Evolutionary conservation across 2,113 vertebrate species (phyloP).

Genomic region (Eurypyga helias): DNA sequence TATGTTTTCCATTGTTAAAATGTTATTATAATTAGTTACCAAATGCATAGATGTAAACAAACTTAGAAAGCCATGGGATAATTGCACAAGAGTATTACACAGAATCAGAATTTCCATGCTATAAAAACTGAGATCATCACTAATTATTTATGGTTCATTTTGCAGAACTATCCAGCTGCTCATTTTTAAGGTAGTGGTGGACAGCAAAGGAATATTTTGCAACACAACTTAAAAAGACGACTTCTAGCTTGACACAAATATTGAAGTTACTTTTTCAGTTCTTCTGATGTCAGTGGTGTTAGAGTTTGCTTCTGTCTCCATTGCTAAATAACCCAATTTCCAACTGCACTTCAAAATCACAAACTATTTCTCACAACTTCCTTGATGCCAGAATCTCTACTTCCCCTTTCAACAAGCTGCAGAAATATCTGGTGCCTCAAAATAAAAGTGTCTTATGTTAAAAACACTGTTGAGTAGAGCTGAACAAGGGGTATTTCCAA

Average conservation of each 20-base stretch:
- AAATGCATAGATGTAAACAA: neutral
- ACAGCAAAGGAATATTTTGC: neutral
- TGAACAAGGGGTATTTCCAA: neutral
- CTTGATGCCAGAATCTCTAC: neutral
- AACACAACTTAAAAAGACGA: neutral
- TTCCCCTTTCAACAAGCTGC: neutral
- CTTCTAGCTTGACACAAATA: neutral
- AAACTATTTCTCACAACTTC: neutral
- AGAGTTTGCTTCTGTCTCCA: neutral
- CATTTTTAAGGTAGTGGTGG: neutral
- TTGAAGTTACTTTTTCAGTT: neutral
- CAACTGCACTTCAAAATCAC: neutral
- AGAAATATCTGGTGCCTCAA: neutral
- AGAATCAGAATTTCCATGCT: neutral
- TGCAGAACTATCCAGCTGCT: neutral
- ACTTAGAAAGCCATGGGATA: neutral
- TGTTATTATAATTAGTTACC: neutral
- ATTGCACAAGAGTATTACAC: neutral
- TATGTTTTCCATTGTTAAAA: neutral
- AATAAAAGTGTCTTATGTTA: neutral
- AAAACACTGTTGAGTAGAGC: neutral
- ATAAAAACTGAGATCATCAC: neutral
- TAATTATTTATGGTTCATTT: neutral
- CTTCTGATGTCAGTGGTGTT: neutral
- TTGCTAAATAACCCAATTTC: neutral